Conservation (phyloP, 2,113 vertebrate species). For the Tachycineta bicolor region DNA sequence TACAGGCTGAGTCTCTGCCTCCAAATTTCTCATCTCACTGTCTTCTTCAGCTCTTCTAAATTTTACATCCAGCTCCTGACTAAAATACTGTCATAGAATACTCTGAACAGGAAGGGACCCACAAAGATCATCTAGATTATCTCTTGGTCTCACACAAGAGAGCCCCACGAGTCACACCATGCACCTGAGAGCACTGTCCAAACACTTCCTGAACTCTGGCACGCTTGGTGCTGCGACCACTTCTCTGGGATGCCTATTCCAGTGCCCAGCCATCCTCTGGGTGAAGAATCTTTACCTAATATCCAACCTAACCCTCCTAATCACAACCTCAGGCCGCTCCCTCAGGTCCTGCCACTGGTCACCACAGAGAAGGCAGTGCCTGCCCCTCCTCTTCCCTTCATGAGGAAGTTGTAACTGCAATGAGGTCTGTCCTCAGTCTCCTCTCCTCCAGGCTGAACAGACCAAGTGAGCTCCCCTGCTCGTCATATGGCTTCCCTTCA, state of each 20-base stretch:
- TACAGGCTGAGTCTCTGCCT: not conserved
- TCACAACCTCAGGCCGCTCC: not conserved
- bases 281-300: not conserved
- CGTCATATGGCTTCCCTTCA: not conserved
- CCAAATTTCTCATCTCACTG: not conserved
- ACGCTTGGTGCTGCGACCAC: not conserved
- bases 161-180: not conserved
- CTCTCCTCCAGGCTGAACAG: not conserved
- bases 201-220: not conserved
- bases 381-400: not conserved
- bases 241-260: not conserved
- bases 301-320: not conserved
- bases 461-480: not conserved
- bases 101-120: not conserved
- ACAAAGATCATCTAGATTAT: fast-evolving
- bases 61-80: not conserved
- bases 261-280: not conserved
- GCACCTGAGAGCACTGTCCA: not conserved
- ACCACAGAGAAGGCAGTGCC: not conserved
- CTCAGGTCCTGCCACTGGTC: not conserved
- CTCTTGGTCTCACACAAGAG: not conserved
- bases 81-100: not conserved
- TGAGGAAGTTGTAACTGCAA: not conserved
- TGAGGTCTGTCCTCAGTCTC: not conserved
- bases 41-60: not conserved